Evolutionary conservation across 2,888 invertebrate species (phyloP), one percentile per base, ranked within the genome.

Genomic region (Caenorhabditis japonica): DNA sequence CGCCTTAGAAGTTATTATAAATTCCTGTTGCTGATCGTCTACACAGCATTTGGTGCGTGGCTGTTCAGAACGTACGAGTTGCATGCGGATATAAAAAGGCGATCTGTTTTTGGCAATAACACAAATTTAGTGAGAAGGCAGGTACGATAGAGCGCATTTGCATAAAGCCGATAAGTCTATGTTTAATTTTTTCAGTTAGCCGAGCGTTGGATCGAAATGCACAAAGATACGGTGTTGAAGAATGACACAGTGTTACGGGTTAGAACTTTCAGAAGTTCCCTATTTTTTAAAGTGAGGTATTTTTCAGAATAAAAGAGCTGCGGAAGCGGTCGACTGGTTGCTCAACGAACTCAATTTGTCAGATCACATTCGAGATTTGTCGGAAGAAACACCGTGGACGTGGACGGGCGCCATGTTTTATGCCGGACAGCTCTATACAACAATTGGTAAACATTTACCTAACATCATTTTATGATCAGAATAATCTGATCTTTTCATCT

Each of bases 381-480:
- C 77, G 13, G 77, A 82, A 15, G 80, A 78, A 23, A 77, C 78
- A 0, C 83, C 84, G 12, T 85, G 83, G 84, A 84, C 84, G 13
- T 84, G 84, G 82, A 75, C 80, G 13, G 84, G 85, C 2, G 75
- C 82, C 4, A 76, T 85, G 76, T 86, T 86, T 49, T 86, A 85
- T 53, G 84, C 85, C 0, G 85, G 86, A 10, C 86, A 87, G 36
- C 73, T 86, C 4, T 87, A 87, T 69, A 86, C 85, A 1, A 86
- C 86, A 8, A 86, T 86, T 33, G 86, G 85, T 82, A n/a, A 30
- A 27, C 15, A n/a, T 33, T 27, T 27, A 8, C 38, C 5, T 21
- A 12, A 25, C 0, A 12, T 2, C 15, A 33, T n/a, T 3, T 12
- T 17, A 13, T n/a, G 15, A 49, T 13, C 10, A n/a, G n/a, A 52